Evolutionary conservation across 2,888 invertebrate species (phyloP).

Genomic region (Nomada flava): DNA sequence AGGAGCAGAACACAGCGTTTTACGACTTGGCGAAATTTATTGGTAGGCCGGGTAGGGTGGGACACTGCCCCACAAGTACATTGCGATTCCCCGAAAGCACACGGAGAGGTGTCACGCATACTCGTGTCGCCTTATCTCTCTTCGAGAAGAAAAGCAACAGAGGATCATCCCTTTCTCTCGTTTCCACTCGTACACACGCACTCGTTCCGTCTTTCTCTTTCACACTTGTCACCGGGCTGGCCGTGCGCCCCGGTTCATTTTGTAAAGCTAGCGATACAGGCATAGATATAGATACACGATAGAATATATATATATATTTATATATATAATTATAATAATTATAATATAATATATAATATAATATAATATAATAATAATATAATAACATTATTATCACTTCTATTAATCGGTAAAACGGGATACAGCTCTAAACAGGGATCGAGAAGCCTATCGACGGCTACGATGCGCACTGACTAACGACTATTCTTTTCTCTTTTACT

Average conservation of each 20-base stretch:
- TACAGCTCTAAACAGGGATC: conserved; percentile 65
- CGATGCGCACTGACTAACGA: conserved; percentile 71
- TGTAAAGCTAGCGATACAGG: conserved; percentile 76
- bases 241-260: conserved; percentile 65
- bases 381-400: conserved; percentile 82
- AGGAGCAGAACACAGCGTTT: conserved; percentile 68
- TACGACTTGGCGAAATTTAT: conserved; percentile 82
- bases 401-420: conserved; percentile 80
- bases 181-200: neutral
- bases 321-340: conserved; percentile 72
- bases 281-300: conserved; percentile 67
- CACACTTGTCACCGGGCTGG: conserved; percentile 61
- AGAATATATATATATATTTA: conserved; percentile 61
- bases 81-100: conserved; percentile 79
- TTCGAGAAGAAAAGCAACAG: conserved; percentile 60
- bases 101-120: conserved; percentile 71
- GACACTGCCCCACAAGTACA: conserved; percentile 78
- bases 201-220: neutral
- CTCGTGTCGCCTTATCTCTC: conserved; percentile 66
- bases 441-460: conserved; percentile 63
- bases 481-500: conserved; percentile 46
- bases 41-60: conserved; percentile 78
- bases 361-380: conserved; percentile 72
- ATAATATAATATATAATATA: conserved; percentile 69
- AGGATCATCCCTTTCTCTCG: conserved; percentile 27